phyloP scores from a whole-genome alignment of 2,113 vertebrate genomes.

The Phylloscopus trochilus region DNA sequence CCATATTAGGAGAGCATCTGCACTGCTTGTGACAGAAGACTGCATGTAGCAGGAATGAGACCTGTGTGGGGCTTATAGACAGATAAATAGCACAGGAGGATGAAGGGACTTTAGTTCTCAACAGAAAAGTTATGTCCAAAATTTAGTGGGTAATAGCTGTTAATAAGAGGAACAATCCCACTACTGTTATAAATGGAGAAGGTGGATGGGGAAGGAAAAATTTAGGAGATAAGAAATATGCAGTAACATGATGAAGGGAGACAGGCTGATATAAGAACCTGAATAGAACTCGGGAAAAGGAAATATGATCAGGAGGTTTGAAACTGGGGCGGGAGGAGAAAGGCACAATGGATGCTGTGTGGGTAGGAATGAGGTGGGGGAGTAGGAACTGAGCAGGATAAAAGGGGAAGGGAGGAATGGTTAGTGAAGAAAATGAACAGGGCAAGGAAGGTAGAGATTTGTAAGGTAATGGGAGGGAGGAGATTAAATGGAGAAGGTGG shows the following conservation, averaged over 20 bases:
- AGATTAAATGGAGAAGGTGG: not conserved
- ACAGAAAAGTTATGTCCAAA: not conserved
- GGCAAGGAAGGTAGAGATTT: not conserved
- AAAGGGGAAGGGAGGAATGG: constrained; percentile 1
- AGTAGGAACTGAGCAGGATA: not conserved
- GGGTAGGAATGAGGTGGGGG: constrained; percentile 10
- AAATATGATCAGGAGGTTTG: constrained; percentile 9
- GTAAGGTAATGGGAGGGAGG: not conserved
- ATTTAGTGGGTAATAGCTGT: not conserved
- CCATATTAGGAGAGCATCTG: not conserved
- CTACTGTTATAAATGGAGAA: not conserved
- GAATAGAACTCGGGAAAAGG: constrained; percentile 4
- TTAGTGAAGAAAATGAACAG: not conserved
- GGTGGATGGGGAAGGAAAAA: not conserved
- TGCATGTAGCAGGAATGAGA: not conserved
- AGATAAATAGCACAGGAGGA: not conserved
- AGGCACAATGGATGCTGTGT: not conserved
- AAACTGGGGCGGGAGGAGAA: not conserved
- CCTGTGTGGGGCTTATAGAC: fast-evolving
- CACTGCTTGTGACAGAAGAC: not conserved
- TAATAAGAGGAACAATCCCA: not conserved
- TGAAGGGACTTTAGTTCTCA: not conserved
- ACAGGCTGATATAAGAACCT: not conserved
- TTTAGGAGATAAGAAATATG: not conserved
- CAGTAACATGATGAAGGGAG: not conserved